These are phyloP conservation scores for Amblyteles armatorius DNA, from an alignment of 2,888 invertebrate species.

Conservation along the genomic window DNA sequence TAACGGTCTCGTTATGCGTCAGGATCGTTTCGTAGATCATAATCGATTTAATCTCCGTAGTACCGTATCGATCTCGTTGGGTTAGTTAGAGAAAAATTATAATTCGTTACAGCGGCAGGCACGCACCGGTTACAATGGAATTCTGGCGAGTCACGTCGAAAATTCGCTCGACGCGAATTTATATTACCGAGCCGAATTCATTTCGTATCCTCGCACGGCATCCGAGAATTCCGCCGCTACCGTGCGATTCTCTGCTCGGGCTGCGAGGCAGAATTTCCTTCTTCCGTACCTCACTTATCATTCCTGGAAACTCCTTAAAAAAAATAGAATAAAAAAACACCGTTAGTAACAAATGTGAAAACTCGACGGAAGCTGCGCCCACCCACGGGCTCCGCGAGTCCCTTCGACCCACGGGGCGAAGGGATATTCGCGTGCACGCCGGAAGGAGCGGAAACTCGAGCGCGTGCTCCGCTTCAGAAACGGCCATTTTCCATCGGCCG, in stretches of 20 bases:
- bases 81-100: neutral
- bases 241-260: neutral
- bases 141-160: neutral
- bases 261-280: neutral
- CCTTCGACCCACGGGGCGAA: neutral
- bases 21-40: neutral
- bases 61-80: neutral
- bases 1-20: neutral
- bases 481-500: constrained; percentile 40
- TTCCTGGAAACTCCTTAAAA: constrained; percentile 15
- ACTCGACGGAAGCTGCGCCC: constrained; percentile 16
- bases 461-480: constrained; percentile 60
- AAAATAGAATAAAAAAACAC: constrained; percentile 17
- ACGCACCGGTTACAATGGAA: neutral
- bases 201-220: neutral
- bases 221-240: neutral
- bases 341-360: constrained; percentile 16
- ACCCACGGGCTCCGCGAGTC: neutral
- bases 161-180: neutral
- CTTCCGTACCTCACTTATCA: constrained; percentile 23
- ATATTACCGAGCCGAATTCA: neutral
- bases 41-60: constrained; percentile 3
- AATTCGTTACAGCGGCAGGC: too few species aligned
- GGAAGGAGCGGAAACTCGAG: constrained; percentile 34
- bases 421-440: neutral